Evolutionary conservation across 2,797 vertebrate species (phyloP), one percentile per base, ranked within the genome.

Genomic region (Poeciliopsis gracilis): DNA sequence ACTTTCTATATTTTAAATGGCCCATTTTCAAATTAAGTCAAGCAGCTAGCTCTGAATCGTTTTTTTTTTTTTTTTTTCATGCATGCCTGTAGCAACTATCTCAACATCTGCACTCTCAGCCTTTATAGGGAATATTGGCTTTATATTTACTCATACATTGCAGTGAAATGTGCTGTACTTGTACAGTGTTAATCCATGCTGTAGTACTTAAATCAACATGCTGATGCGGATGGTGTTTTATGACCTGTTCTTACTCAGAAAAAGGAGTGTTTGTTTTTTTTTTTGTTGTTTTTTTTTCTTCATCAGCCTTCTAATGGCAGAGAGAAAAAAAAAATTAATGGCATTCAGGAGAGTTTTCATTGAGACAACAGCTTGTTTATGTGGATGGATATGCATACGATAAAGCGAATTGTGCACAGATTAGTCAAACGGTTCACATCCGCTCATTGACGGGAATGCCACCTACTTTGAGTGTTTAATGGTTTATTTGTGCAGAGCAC

Each of bases 201-300:
- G 67, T 77, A 85, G n/a, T 53, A 36, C 70, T 82, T 57, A 74
- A 67, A 59, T 25, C 13, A 47, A 2, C 79, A 76, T 46, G 53
- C 46, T 23, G 46, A 79, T 59, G 36, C 72, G 78, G 47, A 49
- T 66, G 67, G 13, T 77, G 73, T 77, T 78, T 67, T 73, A 67
- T 36, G 59, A 81, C 80, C 51, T 86, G 86, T 93, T 93, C 77
- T 92, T 89, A 92, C 92, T 94, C 86, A 90, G 84, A 59, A 82
- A 85, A 57, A 80, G 75, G 77, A 82, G 79, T 85, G 80, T 77
- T 72, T 33, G 13, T 15, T 20, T 75, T 12, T 45, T 78, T 72
- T 28, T 23, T 23, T 38, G 36, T 38, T 38, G 33, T 33, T 66
- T 77, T 13, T 43, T 23, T 5, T 70, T 51, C n/a, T 30, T 53